A percentile compares a stretch with the other conserved stretches of the same genome.
phyloP scores from a whole-genome alignment of 2,113 vertebrate genomes.

The Phyllostomus hastatus region DNA sequence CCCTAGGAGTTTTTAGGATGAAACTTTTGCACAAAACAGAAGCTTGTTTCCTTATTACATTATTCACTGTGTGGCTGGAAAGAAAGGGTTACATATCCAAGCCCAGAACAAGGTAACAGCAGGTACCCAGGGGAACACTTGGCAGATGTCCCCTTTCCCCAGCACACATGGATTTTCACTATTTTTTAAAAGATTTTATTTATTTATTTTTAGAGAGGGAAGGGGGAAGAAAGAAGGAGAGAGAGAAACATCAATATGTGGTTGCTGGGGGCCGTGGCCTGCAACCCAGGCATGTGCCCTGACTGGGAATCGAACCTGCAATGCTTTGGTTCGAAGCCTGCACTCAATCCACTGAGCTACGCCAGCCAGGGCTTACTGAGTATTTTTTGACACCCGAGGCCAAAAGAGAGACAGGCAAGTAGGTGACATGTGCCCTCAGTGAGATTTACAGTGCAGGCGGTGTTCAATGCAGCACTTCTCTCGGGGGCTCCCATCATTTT shows the following conservation, averaged over 20 bases:
- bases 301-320: too few species aligned
- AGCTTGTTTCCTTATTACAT: neutral
- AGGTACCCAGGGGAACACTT: neutral
- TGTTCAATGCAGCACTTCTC: neutral
- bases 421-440: neutral
- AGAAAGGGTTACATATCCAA: neutral
- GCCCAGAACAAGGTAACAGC: neutral
- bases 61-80: neutral
- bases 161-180: neutral
- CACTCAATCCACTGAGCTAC: too few species aligned
- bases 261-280: too few species aligned
- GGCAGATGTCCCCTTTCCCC: neutral
- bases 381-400: neutral
- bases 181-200: neutral
- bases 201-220: too few species aligned
- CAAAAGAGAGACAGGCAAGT: neutral
- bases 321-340: too few species aligned
- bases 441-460: neutral
- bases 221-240: too few species aligned
- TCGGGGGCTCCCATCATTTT: conserved; percentile 4
- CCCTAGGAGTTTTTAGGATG: neutral
- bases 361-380: neutral
- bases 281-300: too few species aligned
- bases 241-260: too few species aligned
- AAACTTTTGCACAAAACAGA: neutral